phyloP scores from a whole-genome alignment of 2,888 invertebrate species.

The Dicyrtoma fusca region DNA sequence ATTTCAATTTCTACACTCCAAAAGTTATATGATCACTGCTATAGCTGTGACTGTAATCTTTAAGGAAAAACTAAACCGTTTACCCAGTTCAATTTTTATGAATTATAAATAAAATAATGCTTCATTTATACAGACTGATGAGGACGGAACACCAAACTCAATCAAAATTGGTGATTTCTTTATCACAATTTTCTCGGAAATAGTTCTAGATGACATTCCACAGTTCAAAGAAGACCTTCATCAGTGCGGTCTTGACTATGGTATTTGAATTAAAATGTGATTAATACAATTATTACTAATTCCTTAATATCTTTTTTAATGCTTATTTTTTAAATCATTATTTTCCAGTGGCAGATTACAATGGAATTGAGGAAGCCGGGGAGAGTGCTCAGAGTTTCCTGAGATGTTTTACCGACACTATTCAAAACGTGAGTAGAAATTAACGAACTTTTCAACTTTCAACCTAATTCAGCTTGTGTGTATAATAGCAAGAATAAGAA shows the following conservation, averaged over 20 bases:
- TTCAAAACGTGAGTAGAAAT: slow-evolving; percentile 5
- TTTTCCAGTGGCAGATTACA: slow-evolving; percentile 7
- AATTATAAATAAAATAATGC: background rate
- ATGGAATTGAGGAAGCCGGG: background rate
- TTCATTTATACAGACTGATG: slow-evolving; percentile 3
- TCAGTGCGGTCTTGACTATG: background rate
- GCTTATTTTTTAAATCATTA: too few species aligned
- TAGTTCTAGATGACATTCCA: slow-evolving; percentile 10
- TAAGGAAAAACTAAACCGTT: too few species aligned
- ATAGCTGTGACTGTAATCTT: too few species aligned
- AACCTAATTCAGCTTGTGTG: too few species aligned
- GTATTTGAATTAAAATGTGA: background rate
- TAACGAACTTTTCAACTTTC: background rate
- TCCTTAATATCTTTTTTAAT: too few species aligned
- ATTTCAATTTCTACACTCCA: background rate
- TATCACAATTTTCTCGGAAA: slow-evolving; percentile 1
- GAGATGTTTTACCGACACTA: background rate
- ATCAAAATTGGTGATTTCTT: slow-evolving; percentile 2
- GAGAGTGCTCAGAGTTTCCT: background rate
- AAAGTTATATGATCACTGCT: too few species aligned
- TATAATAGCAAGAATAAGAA: too few species aligned
- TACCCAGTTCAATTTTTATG: too few species aligned
- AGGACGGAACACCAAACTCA: slow-evolving; percentile 21
- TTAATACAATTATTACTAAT: background rate
- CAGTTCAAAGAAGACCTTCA: slow-evolving; percentile 1